phyloP scores from a whole-genome alignment of 2,888 invertebrate genomes.

The Drosophila longiperda region DNA sequence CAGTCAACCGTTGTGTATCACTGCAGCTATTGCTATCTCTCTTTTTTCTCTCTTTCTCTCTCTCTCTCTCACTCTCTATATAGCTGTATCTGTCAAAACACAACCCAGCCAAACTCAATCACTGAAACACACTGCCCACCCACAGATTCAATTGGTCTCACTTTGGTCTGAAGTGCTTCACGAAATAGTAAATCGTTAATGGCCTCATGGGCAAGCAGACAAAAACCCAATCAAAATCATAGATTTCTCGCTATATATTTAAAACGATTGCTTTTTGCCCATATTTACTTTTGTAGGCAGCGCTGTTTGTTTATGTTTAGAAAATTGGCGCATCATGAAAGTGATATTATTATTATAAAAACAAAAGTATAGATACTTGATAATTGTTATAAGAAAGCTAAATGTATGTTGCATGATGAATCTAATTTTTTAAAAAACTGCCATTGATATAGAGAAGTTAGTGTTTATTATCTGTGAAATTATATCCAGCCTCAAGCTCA shows the following conservation, averaged over 20 bases:
- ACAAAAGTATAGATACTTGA: no score
- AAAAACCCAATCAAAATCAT: slow-evolving; percentile 9
- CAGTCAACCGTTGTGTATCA: slow-evolving; percentile 42
- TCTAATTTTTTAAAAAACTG: not conserved
- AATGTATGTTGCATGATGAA: not conserved
- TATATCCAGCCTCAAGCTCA: not conserved
- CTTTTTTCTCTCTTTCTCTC: slow-evolving; percentile 5
- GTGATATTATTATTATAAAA: not conserved
- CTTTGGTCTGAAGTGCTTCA: slow-evolving; percentile 52
- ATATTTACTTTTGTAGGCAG: slow-evolving; percentile 9
- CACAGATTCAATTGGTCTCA: slow-evolving; percentile 74
- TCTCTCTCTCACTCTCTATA: not conserved
- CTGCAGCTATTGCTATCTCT: slow-evolving; percentile 13
- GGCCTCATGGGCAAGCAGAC: slow-evolving; percentile 23
- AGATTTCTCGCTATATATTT: slow-evolving; percentile 22
- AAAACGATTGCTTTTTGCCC: slow-evolving; percentile 18
- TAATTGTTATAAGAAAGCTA: not conserved
- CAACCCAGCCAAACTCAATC: slow-evolving; percentile 46
- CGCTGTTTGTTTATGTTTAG: slow-evolving; percentile 3
- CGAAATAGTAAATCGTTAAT: slow-evolving; percentile 45
- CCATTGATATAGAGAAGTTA: not conserved
- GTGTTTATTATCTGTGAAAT: not conserved
- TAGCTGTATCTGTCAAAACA: slow-evolving; percentile 23
- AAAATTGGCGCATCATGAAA: slow-evolving; percentile 16
- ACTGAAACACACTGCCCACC: slow-evolving; percentile 30